Conservation (phyloP, 2,113 vertebrate species). For the Microtus ochrogaster region DNA sequence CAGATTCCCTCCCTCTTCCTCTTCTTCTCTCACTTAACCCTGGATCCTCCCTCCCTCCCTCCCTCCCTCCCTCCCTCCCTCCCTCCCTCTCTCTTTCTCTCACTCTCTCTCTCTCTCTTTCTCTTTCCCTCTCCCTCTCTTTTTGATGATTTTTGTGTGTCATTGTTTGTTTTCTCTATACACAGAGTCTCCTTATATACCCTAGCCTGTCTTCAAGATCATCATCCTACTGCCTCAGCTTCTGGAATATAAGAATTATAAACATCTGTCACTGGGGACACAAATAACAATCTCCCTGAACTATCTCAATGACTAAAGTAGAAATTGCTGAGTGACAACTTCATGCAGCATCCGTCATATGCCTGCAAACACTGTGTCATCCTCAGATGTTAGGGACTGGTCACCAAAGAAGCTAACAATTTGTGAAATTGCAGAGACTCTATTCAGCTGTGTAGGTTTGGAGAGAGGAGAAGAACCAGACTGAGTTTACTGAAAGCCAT, state of each 20-base stretch:
- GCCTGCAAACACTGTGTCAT: background rate
- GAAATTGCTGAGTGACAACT: background rate
- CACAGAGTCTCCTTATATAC: background rate
- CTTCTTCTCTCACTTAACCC: background rate
- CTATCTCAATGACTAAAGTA: background rate
- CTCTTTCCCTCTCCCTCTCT: rapidly evolving
- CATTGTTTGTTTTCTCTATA: background rate
- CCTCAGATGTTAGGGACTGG: background rate
- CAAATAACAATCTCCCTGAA: background rate
- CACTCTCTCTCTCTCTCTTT: no score
- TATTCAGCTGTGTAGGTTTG: background rate
- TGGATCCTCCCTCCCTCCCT: no score
- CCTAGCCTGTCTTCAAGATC: background rate
- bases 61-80: no score
- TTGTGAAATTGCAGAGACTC: background rate
- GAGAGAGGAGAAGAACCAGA: background rate
- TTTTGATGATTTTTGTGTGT: background rate
- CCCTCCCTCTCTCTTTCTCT: rapidly evolving
- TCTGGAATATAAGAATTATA: no score
- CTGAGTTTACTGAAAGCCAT: background rate
- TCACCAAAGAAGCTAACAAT: background rate
- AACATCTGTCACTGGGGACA: background rate
- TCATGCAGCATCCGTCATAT: background rate
- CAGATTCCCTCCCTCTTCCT: background rate
- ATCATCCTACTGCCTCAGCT: background rate